Base-by-base conservation (phyloP, 1,140 invertebrate species). In the Coelopa frigida region DNA sequence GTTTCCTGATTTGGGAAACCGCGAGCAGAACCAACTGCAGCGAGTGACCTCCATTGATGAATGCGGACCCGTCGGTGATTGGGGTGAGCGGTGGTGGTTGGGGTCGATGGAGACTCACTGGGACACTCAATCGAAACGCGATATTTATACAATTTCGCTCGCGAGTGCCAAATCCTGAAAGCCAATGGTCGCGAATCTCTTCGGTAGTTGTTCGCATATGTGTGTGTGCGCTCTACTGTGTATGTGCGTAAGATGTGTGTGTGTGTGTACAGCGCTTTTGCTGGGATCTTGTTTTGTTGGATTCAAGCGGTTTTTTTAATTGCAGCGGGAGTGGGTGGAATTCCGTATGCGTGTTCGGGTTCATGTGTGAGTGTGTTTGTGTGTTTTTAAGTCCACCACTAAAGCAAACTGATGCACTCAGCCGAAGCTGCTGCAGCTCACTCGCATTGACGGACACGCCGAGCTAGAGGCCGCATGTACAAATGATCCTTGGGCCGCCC, bases 331-430 rank as follows among this genome's bases (percentile, higher is more conserved):
- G n/a, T n/a, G n/a, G n/a, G n/a, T n/a, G n/a, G n/a, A n/a, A n/a
- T n/a, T n/a, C n/a, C 37, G 11, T 33, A 31, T 33, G 11, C 31
- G 14, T 21, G 29, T 18, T 6, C 35, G 22, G 6, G 35, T 24
- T 26, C 48, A n/a, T 33, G 43, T 39, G 41, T 44, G 21, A 51
- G 49, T 48, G 38, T 46, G 42, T 40, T 60, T 33, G 11, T 48
- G 46, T 65, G 59, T 65, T 65, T 65, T 65, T 65, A 65, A 65
- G 61, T 60, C 56, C 58, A 65, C 61, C 61, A 65, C 61, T 65
- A 65, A 65, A 65, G 65, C 59, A 65, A 64, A 63, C 42, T 27
- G 24, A 33, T 14, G 23, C 40, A 29, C 15, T 42, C 8, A 29
- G 22, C 23, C 23, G n/a, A n/a, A n/a, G n/a, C n/a, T n/a, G n/a